phyloP scores from a whole-genome alignment of 2,888 invertebrate species.

The Lasiommata megera region DNA sequence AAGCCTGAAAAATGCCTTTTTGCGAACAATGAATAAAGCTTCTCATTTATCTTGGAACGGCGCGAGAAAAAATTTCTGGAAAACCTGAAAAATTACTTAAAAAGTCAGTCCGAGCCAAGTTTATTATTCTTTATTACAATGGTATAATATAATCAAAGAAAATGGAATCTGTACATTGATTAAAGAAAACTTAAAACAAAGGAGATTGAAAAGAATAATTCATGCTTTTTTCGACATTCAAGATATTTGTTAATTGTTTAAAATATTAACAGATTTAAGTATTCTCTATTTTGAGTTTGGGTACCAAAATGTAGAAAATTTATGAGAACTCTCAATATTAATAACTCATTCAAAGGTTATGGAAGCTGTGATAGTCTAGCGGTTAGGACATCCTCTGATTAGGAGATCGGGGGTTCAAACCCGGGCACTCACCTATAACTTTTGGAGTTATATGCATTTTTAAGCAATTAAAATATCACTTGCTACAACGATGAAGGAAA shows the following conservation, averaged over 20 bases:
- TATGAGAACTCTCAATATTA: too few relatives aligned
- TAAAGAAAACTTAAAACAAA: background rate
- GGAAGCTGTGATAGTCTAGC: too few relatives aligned
- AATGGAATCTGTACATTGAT: background rate
- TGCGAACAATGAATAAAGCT: constrained; percentile 35
- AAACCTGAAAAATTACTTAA: constrained; percentile 13
- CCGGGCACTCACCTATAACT: too few relatives aligned
- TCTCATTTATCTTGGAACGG: constrained; percentile 36
- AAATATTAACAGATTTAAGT: background rate
- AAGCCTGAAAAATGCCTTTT: constrained; percentile 33
- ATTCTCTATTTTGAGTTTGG: background rate
- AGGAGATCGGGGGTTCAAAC: too few relatives aligned
- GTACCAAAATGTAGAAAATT: background rate
- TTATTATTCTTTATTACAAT: constrained; percentile 8
- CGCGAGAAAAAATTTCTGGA: constrained; percentile 31
- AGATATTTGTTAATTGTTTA: background rate
- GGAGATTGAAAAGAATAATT: background rate
- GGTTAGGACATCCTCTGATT: too few relatives aligned
- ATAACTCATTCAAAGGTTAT: too few relatives aligned
- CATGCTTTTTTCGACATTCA: background rate
- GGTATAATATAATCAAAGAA: constrained; percentile 1
- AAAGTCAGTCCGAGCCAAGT: background rate
- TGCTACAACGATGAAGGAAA: too few relatives aligned
- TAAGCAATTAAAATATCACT: too few relatives aligned
- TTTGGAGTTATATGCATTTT: too few relatives aligned